These are phyloP conservation scores for Xestia ashworthii DNA, from an alignment of 2,888 invertebrate genomes.

Conservation along the genomic window DNA sequence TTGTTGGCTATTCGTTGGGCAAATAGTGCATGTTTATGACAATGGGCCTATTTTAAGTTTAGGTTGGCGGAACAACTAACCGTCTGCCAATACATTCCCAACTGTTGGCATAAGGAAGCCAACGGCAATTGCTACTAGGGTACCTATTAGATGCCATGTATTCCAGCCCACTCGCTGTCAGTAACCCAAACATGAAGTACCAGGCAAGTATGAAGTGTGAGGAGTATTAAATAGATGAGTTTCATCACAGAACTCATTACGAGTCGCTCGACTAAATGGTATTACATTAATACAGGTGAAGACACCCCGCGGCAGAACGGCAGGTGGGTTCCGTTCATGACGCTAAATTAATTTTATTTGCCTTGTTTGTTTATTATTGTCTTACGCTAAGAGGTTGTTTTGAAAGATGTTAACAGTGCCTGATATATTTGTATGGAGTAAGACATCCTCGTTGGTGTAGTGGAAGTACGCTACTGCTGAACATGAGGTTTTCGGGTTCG, in stretches of 20 bases:
- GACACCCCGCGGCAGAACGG: slow-evolving; percentile 13
- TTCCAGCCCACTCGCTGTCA: no score
- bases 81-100: no score
- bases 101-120: no score
- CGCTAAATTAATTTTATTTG: slow-evolving; percentile 44
- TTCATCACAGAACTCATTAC: slow-evolving; percentile 60
- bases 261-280: slow-evolving; percentile 37
- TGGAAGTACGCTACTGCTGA: not conserved
- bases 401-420: not conserved
- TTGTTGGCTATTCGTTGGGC: no score
- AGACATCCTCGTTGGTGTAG: not conserved
- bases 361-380: slow-evolving; percentile 23
- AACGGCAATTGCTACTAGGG: no score
- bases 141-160: not conserved
- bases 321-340: slow-evolving; percentile 28
- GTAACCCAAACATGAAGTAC: slow-evolving; percentile 16
- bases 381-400: not conserved
- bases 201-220: slow-evolving; percentile 40
- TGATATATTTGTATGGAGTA: no score
- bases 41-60: no score
- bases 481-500: not conserved
- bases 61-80: no score
- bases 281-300: slow-evolving; percentile 46
- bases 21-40: no score
- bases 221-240: slow-evolving; percentile 39